Conservation (phyloP, 2,888 invertebrate genomes). For the Trissolcus brochymenae region DNA sequence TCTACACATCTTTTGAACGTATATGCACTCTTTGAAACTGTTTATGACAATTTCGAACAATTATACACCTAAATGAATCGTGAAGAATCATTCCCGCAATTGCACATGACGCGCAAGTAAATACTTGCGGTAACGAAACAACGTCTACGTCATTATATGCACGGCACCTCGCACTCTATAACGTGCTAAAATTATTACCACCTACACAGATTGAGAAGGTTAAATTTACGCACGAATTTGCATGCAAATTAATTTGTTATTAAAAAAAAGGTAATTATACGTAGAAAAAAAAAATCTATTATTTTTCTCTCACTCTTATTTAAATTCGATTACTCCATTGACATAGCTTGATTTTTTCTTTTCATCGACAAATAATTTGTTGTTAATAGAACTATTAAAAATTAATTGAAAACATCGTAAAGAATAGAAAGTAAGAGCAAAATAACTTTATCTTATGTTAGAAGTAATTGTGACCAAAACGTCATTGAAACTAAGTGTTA, state of each 20-base stretch:
- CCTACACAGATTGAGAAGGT: slow-evolving; percentile 30
- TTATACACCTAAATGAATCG: slow-evolving; percentile 27
- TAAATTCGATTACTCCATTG: background rate
- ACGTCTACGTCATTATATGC: slow-evolving; percentile 22
- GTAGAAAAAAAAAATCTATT: no score
- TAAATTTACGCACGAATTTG: background rate
- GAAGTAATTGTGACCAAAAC: slow-evolving; percentile 51
- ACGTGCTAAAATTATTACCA: slow-evolving; percentile 35
- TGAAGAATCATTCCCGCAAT: slow-evolving; percentile 74
- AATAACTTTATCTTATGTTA: slow-evolving; percentile 49
- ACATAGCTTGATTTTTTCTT: no score
- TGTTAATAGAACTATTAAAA: no score
- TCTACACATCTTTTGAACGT: slow-evolving; percentile 25
- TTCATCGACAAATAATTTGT: no score
- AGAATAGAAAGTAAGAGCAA: slow-evolving; percentile 39
- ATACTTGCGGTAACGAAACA: slow-evolving; percentile 48
- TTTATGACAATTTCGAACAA: slow-evolving; percentile 44
- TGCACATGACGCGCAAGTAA: slow-evolving; percentile 61
- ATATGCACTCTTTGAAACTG: slow-evolving; percentile 22
- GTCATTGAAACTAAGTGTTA: slow-evolving; percentile 53
- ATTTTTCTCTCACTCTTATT: no score
- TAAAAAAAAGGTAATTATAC: background rate
- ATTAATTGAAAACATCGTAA: slow-evolving; percentile 9
- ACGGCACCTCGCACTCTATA: slow-evolving; percentile 35
- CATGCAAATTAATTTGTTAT: background rate